Base-by-base conservation (phyloP, 1,140 invertebrate species). In the Caenorhabditis briggsae region DNA sequence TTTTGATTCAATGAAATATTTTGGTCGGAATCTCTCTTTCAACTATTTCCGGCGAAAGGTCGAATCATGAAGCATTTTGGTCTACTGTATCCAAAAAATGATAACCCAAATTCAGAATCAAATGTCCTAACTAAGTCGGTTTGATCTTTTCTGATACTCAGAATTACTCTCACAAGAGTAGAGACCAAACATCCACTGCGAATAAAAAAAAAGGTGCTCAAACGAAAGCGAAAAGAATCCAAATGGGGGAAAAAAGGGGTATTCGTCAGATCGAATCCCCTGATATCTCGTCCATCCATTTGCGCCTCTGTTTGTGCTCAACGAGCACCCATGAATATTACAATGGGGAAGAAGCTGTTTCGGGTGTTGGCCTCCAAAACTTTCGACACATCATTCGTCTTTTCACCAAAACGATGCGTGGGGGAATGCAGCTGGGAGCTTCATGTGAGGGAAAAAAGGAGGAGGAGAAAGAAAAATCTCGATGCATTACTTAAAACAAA, bases 241-340 rank as follows among this genome's bases (percentile, higher is more conserved):
- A 50, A 78, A 78, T 78, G 70, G 70, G 70, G 23, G n/a, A n/a
- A 41, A 48, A 70, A 78, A 12, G 25, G 70, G 70, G 70, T 41
- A 18, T 41, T 78, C 33, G 70, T 78, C 70, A 78, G 70, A 78
- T 78, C 70, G 70, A 78, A 78, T 78, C 70, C 70, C 70, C 70
- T 78, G 70, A 78, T 78, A 78, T 78, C 70, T 50, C 70, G 70
- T 46, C 70, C 70, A 78, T 78, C 70, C 70, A 78, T 78, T 78
- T 78, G 53, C 70, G 70, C 50, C 70, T 33, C 33, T 33, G 33
- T 33, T 1, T 78, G 11, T 50, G 70, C 70, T 78, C 70, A 46
- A 33, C 64, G 64, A 70, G 64, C 43, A 78, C 70, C 70, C 70
- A 78, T 78, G 70, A 78, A 78, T 78, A 78, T 78, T 78, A 78